Evolutionary conservation across 2,888 invertebrate genomes (phyloP).

Genomic region (Candidula unifasciata): DNA sequence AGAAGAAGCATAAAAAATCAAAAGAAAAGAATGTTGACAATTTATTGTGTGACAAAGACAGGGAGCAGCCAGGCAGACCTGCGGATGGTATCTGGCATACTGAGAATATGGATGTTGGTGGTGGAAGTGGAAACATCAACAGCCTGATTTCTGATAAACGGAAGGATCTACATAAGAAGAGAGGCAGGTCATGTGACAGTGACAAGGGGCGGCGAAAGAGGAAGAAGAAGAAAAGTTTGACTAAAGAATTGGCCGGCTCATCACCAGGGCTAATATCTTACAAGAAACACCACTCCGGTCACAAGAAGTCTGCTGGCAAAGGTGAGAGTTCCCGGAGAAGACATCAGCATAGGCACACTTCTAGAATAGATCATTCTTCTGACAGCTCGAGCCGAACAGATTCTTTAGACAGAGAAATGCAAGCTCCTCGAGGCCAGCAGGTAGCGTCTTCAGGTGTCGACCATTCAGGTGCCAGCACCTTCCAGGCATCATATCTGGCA

Average conservation of each 20-base stretch:
- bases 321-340: neutral
- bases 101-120: neutral
- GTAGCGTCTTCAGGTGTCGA: neutral
- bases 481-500: slow-evolving; percentile 27
- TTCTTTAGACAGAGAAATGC: neutral
- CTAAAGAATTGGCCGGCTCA: neutral
- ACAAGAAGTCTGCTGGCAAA: slow-evolving; percentile 60
- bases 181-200: neutral
- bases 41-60: neutral
- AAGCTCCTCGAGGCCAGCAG: neutral
- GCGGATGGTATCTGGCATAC: slow-evolving; percentile 4
- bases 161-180: neutral
- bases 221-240: slow-evolving; percentile 28
- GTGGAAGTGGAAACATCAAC: neutral
- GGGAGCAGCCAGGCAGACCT: slow-evolving; percentile 53
- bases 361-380: neutral
- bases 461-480: slow-evolving; percentile 6
- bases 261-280: slow-evolving; percentile 5
- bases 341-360: neutral
- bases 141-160: neutral
- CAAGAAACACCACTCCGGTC: slow-evolving; percentile 73
- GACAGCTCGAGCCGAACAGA: neutral
- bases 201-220: slow-evolving; percentile 25
- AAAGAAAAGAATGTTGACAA: slow-evolving; percentile 10
- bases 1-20: slow-evolving; percentile 11